phyloP scores from a whole-genome alignment of 2,113 vertebrate genomes.

The Benitochromis conjunctus region DNA sequence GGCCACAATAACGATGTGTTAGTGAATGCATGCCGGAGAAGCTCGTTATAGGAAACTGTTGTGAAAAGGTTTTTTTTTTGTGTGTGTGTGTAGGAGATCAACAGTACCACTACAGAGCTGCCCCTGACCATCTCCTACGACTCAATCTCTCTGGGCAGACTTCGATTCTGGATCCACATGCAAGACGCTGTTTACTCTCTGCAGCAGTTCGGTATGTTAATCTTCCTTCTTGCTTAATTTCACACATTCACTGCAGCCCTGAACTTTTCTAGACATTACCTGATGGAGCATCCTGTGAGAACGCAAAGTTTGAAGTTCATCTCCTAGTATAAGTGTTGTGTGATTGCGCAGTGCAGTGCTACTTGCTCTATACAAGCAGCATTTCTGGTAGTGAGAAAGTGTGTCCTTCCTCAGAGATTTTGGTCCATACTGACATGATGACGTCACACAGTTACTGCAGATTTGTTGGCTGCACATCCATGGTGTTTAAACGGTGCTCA shows the following conservation, averaged over 20 bases:
- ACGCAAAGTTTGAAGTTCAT: not conserved
- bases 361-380: not conserved
- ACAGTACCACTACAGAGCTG: constrained; percentile 83
- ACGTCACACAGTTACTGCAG: not conserved
- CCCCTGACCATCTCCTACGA: constrained; percentile 92
- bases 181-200: constrained; percentile 94
- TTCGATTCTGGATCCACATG: constrained; percentile 99
- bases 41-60: rapidly evolving
- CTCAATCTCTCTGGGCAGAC: constrained; percentile 90
- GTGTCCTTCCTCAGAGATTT: no score
- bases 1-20: not conserved
- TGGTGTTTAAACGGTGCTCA: not conserved
- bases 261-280: not conserved
- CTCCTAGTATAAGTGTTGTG: no score
- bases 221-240: not conserved
- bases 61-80: not conserved
- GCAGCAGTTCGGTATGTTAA: constrained; percentile 87
- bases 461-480: not conserved
- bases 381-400: not conserved
- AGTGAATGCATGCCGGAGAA: not conserved
- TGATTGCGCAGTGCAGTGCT: not conserved
- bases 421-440: not conserved
- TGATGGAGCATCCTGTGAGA: not conserved
- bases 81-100: constrained; percentile 83
- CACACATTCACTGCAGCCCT: not conserved